Conservation (phyloP, 2,888 invertebrate genomes). For the Acanthoscelides obtectus region DNA sequence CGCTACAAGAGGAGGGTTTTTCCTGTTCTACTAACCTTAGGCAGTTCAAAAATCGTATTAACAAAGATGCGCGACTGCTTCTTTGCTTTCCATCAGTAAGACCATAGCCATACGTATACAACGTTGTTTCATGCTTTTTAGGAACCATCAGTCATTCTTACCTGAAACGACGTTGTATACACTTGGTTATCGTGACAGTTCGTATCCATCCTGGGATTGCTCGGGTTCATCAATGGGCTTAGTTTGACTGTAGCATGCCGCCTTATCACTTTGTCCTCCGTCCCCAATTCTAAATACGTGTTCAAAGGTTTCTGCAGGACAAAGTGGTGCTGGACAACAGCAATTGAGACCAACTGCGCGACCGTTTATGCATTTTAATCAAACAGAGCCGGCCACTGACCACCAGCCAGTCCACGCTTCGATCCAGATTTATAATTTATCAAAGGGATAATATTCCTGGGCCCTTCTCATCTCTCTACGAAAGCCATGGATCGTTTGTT, state of each 20-base stretch:
- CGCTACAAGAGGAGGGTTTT: too few relatives aligned
- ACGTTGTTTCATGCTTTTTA: too few relatives aligned
- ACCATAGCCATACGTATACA: too few relatives aligned
- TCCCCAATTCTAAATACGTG: conserved; percentile 20
- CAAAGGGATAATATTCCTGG: conserved; percentile 20
- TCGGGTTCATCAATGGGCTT: too few relatives aligned
- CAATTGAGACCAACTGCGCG: conserved; percentile 37
- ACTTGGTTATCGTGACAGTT: too few relatives aligned
- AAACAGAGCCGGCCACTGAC: conserved; percentile 26
- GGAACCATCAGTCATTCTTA: too few relatives aligned
- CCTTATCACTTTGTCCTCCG: not conserved
- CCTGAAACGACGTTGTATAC: too few relatives aligned
- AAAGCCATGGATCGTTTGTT: not conserved
- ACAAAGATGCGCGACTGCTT: too few relatives aligned
- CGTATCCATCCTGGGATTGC: too few relatives aligned
- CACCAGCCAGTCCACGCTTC: conserved; percentile 24
- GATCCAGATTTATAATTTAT: conserved; percentile 32
- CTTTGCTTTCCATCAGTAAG: too few relatives aligned
- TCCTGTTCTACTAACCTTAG: too few relatives aligned
- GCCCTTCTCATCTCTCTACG: not conserved
- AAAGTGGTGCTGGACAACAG: conserved; percentile 34
- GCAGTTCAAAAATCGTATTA: too few relatives aligned
- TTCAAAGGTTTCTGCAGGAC: conserved; percentile 35
- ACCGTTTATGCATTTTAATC: conserved; percentile 41
- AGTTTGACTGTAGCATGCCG: not conserved